Evolutionary conservation across 2,113 vertebrate species (phyloP).

Genomic region (Aythya baeri): DNA sequence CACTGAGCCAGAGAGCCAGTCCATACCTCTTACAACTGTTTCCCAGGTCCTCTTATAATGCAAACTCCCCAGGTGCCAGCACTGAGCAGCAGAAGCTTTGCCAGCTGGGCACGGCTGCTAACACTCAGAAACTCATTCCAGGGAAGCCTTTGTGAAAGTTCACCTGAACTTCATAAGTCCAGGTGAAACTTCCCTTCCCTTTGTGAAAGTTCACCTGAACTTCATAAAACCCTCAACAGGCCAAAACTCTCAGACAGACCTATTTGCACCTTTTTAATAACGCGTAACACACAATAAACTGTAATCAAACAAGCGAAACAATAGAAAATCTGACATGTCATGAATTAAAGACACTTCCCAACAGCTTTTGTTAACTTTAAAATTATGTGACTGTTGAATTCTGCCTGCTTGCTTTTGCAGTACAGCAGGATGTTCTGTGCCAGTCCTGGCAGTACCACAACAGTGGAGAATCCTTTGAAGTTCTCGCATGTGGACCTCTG

Average conservation of each 20-base stretch:
- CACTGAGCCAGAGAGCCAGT: rapidly evolving
- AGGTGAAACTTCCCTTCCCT: too few species aligned
- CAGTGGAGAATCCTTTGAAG: not conserved
- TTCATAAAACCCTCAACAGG: not conserved
- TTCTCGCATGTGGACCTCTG: not conserved
- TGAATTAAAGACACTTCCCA: not conserved
- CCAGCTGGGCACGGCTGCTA: not conserved
- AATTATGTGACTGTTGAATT: not conserved
- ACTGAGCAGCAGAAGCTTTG: not conserved
- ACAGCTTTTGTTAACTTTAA: not conserved
- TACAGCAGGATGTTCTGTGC: not conserved
- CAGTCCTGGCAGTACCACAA: not conserved
- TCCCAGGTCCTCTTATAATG: not conserved
- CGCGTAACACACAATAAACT: not conserved
- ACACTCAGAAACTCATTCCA: not conserved
- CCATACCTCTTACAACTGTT: not conserved
- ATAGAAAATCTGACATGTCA: not conserved
- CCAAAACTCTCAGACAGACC: not conserved
- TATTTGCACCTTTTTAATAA: not conserved
- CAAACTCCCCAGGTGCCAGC: not conserved
- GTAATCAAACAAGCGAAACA: not conserved
- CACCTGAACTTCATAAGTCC: not conserved
- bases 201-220: not conserved
- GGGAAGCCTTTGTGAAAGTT: not conserved
- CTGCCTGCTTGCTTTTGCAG: not conserved